A percentile compares a stretch with the other conserved stretches of the same genome.
Evolutionary conservation across 2,113 vertebrate genomes (phyloP).

Genomic region (Notothenia rossii): DNA sequence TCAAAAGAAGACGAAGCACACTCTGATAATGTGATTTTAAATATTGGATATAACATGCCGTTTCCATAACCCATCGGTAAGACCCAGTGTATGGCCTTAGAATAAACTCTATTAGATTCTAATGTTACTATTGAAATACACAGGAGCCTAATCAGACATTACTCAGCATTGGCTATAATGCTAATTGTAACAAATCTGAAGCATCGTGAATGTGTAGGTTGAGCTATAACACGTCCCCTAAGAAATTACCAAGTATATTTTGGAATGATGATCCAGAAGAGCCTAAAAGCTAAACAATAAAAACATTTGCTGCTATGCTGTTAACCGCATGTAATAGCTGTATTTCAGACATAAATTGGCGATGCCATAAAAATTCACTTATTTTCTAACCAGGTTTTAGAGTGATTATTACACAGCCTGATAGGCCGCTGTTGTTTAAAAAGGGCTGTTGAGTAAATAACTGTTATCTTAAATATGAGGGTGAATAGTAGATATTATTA

Average conservation of each 20-base stretch:
- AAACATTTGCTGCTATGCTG: conserved; percentile 26
- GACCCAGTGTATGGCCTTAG: neutral
- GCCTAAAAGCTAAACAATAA: conserved; percentile 33
- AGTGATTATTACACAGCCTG: conserved; percentile 42
- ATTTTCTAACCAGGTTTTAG: conserved; percentile 34
- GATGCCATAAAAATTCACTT: conserved; percentile 19
- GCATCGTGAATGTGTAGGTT: conserved; percentile 4
- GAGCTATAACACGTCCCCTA: conserved; percentile 17
- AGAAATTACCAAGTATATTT: neutral
- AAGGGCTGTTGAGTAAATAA: conserved; percentile 24
- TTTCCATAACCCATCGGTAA: conserved; percentile 17
- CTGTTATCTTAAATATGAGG: conserved; percentile 36
- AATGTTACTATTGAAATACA: conserved; percentile 8
- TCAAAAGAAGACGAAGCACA: neutral
- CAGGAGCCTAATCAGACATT: conserved; percentile 21
- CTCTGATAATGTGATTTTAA: neutral
- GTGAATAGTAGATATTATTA: conserved; percentile 28
- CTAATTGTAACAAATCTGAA: conserved; percentile 24
- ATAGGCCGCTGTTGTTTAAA: conserved; percentile 39
- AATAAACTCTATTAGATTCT: conserved; percentile 4
- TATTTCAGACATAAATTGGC: conserved; percentile 23
- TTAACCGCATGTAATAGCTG: conserved; percentile 12
- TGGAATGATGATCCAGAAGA: conserved; percentile 18
- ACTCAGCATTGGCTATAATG: neutral
- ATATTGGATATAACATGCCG: conserved; percentile 1